Base-by-base conservation (phyloP, 2,113 vertebrate species). In the Paramormyrops kingsleyae region DNA sequence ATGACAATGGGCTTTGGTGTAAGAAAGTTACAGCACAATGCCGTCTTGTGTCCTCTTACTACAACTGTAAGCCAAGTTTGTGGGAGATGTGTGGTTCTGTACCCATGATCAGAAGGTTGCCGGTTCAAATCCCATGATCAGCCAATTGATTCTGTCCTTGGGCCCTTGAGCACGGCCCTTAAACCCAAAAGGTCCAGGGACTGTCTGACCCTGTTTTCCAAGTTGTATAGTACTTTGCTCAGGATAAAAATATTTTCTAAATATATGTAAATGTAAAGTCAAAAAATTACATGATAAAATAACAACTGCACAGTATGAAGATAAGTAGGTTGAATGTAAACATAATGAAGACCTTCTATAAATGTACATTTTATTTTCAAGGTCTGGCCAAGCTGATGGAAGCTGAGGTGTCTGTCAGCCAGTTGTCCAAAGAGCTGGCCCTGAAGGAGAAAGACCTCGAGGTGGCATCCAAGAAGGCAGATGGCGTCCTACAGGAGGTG, bases 401-500 rank as follows among this genome's bases (percentile, higher is more conserved):
- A 89, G 97, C 97, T 5, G 97, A 96, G 85, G 96, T 96, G 91
- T 97, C 97, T 52, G 95, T 97, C 80, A 96, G 92, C 87, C 94
- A 94, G 35, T 95, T 97, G 8, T 97, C 96, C 4, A 92, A 95
- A 74, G 95, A 97, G 90, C 89, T 97, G 90, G 90, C 95, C 0
- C 0, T 97, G 59, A 98, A 97, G 89, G 97, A 97, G 93, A 97
- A 97, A 90, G 97, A 98, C 89, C 88, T 98, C 87, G 97, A 95
- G 13, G 49, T 97, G 88, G 97, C 97, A 56, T 97, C 97, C 13
- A 0, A 92, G 88, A 98, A 96, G 93, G 97, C 97, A 91, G 96
- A 98, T 90, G 94, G 97, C 94, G 97, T 92, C 91, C 52, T 87
- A 95, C 83, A 97, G 97, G 98, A 99, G 93, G 98, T 99, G 87